Evolutionary conservation across 2,113 vertebrate genomes (phyloP).

Genomic region (Chrysemys picta): DNA sequence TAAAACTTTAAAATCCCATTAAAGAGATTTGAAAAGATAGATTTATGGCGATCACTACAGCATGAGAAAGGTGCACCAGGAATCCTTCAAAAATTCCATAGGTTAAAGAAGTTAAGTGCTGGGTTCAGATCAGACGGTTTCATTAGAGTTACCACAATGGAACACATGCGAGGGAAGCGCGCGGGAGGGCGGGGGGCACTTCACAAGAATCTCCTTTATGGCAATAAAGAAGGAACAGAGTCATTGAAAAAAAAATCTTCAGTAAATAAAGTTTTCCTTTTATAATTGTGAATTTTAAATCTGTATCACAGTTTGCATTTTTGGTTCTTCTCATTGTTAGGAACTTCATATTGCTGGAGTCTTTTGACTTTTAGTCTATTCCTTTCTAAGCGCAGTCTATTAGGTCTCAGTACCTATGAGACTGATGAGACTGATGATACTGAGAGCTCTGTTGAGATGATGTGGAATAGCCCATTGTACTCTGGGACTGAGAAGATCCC

Average conservation of each 20-base stretch:
- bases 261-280: conserved; percentile 67
- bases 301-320: conserved; percentile 71
- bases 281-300: conserved; percentile 33
- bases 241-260: conserved; percentile 54
- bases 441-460: conserved; percentile 96
- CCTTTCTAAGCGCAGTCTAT: conserved; percentile 40
- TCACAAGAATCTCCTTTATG: conserved; percentile 76
- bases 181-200: conserved; percentile 63
- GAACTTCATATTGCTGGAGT: conserved; percentile 82
- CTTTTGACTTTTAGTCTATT: conserved; percentile 66
- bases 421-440: conserved; percentile 91
- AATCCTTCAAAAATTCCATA: conserved; percentile 83
- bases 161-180: conserved; percentile 74
- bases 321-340: conserved; percentile 81
- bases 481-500: conserved; percentile 95
- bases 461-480: conserved; percentile 93
- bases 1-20: conserved; percentile 84
- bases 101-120: conserved; percentile 84
- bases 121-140: conserved; percentile 80
- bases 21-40: conserved; percentile 81
- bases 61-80: conserved; percentile 87
- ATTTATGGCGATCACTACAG: conserved; percentile 84
- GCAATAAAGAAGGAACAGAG: conserved; percentile 57
- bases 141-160: conserved; percentile 78
- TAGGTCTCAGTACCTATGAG: conserved; percentile 91